phyloP scores from a whole-genome alignment of 2,113 vertebrate genomes.

The Ailuropoda melanoleuca region DNA sequence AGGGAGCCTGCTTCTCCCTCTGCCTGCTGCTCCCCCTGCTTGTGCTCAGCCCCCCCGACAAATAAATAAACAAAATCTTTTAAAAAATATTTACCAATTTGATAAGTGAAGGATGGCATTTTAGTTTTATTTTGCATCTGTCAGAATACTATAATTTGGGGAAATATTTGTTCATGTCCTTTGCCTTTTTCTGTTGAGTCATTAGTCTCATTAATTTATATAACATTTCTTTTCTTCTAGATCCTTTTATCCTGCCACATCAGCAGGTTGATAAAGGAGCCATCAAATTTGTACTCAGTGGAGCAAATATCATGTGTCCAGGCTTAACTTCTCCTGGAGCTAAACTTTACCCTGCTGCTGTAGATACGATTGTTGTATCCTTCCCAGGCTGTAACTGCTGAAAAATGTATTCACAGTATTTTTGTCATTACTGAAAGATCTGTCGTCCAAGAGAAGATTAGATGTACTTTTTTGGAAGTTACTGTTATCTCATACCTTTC shows the following conservation, averaged over 20 bases:
- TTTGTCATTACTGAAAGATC: conserved; percentile 8
- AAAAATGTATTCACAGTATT: conserved; percentile 34
- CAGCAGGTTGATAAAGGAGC: conserved; percentile 99
- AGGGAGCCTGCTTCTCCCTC: too few species aligned
- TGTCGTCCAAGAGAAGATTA: conserved; percentile 13
- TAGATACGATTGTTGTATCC: conserved; percentile 98
- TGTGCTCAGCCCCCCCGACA: too few species aligned
- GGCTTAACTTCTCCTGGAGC: conserved; percentile 97
- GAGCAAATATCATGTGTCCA: conserved; percentile 98
- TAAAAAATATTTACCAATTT: conserved; percentile 35
- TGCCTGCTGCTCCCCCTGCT: too few species aligned
- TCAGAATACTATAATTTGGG: conserved; percentile 47
- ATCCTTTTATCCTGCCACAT: conserved; percentile 97
- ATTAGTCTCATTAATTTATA: conserved; percentile 43
- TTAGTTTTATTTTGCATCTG: conserved; percentile 45
- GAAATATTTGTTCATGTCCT: conserved; percentile 36
- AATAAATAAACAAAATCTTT: too few species aligned
- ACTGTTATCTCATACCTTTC: conserved; percentile 13
- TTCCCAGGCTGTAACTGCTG: conserved; percentile 74
- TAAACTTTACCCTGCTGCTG: conserved; percentile 93
- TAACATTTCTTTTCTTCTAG: conserved; percentile 83
- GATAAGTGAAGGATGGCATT: neutral
- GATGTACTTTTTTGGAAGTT: conserved; percentile 23
- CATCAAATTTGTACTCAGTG: conserved; percentile 98
- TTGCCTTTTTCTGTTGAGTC: conserved; percentile 52